phyloP scores from a whole-genome alignment of 2,113 vertebrate species.

The Numenius arquata region DNA sequence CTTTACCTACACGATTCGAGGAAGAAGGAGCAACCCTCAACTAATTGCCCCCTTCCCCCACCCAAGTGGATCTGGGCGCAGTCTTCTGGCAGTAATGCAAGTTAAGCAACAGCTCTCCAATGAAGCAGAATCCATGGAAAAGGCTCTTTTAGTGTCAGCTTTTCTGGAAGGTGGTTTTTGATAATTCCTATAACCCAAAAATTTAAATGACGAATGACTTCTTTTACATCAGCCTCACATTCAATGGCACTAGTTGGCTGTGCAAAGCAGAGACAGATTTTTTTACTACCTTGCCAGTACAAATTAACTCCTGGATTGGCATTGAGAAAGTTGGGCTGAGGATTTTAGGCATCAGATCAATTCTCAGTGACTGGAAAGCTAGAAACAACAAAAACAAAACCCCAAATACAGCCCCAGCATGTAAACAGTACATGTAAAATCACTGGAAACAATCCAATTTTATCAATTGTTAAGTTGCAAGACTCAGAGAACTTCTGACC shows the following conservation, averaged over 20 bases:
- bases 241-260: not conserved
- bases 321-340: not conserved
- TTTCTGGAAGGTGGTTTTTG: not conserved
- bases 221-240: not conserved
- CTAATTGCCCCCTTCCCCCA: not conserved
- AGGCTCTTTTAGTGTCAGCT: not conserved
- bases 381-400: not conserved
- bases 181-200: not conserved
- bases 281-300: not conserved
- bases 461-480: not conserved
- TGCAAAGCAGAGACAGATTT: not conserved
- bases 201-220: not conserved
- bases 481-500: not conserved
- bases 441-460: not conserved
- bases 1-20: not conserved
- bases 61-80: not conserved
- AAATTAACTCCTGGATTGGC: not conserved
- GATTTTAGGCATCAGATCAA: not conserved
- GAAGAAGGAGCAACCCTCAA: not conserved
- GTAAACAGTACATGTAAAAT: not conserved
- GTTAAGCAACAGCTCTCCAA: not conserved
- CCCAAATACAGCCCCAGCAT: not conserved
- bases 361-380: not conserved
- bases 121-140: constrained; percentile 5
- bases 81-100: not conserved